Conservation (phyloP, 2,888 invertebrate genomes). For the Diabrotica balteata region DNA sequence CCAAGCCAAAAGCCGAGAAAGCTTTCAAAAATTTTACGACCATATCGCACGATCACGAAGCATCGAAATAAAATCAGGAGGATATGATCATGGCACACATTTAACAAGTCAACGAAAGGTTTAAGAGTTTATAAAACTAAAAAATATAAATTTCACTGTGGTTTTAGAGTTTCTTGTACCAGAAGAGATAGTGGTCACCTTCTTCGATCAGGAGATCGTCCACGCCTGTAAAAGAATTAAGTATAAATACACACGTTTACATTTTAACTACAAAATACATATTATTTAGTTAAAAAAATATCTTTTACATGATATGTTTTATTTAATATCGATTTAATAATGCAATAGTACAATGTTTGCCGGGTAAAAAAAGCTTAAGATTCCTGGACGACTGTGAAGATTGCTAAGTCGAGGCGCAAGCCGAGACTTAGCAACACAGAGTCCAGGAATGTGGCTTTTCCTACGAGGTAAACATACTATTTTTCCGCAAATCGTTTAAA, state of each 20-base stretch:
- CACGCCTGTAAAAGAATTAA: constrained; percentile 70
- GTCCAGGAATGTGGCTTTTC: no score
- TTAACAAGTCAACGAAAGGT: constrained; percentile 8
- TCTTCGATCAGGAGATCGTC: constrained; percentile 87
- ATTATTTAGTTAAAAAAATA: no score
- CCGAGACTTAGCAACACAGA: no score
- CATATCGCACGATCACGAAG: constrained; percentile 20
- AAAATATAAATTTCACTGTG: not conserved
- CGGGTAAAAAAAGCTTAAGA: no score
- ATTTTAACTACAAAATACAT: no score
- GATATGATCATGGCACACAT: constrained; percentile 20
- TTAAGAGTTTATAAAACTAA: constrained; percentile 7
- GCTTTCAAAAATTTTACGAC: constrained; percentile 18
- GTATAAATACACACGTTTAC: not conserved
- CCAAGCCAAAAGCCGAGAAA: constrained; percentile 21
- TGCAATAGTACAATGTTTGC: no score
- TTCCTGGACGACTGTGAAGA: no score
- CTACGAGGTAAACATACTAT: no score
- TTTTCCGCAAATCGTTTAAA: no score
- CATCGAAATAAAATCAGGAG: constrained; percentile 6
- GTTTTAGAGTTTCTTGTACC: constrained; percentile 88
- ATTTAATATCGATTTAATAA: no score
- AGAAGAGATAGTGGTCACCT: constrained; percentile 88
- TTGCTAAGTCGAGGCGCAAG: no score
- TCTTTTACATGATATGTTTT: no score